Conservation (phyloP, 2,113 vertebrate species). For the Euleptes europaea region DNA sequence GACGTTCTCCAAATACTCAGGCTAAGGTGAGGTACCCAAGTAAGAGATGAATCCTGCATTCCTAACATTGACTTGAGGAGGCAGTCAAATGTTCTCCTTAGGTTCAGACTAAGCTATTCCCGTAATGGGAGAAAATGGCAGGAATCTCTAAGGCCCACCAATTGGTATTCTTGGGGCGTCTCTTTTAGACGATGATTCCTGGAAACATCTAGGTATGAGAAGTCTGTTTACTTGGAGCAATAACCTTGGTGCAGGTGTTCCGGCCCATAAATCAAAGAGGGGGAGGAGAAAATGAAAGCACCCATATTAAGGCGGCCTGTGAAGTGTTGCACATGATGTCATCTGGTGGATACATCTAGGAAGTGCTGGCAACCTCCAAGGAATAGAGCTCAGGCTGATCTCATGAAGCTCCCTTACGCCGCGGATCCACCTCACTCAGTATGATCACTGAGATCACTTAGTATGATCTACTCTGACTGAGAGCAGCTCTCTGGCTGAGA, state of each 20-base stretch:
- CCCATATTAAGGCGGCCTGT: not conserved
- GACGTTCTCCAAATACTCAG: not conserved
- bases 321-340: conserved; percentile 33
- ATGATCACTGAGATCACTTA: no score
- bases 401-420: no score
- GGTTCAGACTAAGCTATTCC: not conserved
- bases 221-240: not conserved
- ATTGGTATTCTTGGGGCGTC: not conserved
- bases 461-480: no score
- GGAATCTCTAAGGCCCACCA: conserved; percentile 17
- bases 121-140: not conserved
- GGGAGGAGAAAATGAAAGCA: not conserved
- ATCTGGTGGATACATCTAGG: conserved; percentile 48
- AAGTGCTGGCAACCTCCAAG: not conserved
- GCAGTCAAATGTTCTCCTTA: not conserved
- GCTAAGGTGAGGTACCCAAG: not conserved
- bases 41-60: conserved; percentile 14
- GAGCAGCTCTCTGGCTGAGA: no score
- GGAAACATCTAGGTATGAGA: not conserved
- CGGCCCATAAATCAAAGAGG: fast-evolving
- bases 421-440: no score
- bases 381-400: not conserved
- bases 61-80: not conserved
- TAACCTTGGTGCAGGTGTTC: not conserved
- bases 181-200: not conserved